phyloP scores from a whole-genome alignment of 2,113 vertebrate genomes.

The Phrynocephalus versicolor region DNA sequence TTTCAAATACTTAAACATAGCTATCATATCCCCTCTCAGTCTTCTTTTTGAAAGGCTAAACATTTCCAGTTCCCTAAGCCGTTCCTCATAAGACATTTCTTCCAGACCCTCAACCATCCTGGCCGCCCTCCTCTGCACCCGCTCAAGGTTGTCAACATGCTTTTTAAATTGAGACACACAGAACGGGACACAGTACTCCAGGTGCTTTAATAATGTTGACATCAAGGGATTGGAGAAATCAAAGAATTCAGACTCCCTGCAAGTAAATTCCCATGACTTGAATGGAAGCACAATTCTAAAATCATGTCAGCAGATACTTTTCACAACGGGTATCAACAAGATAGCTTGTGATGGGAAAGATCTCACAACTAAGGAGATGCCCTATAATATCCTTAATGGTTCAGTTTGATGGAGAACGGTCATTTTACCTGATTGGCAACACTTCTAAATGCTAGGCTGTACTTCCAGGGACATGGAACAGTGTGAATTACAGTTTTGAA shows the following conservation, averaged over 20 bases:
- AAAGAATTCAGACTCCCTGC: slow-evolving; percentile 34
- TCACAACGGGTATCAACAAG: not conserved
- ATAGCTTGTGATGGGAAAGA: not conserved
- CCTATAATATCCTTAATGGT: not conserved
- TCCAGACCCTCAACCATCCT: too few relatives aligned
- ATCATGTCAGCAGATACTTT: slow-evolving; percentile 7
- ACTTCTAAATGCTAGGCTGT: not conserved
- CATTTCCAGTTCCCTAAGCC: too few relatives aligned
- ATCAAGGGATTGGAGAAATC: slow-evolving; percentile 21
- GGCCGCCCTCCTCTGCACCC: too few relatives aligned
- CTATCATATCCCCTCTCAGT: too few relatives aligned
- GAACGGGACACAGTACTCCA: too few relatives aligned
- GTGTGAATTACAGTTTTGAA: not conserved
- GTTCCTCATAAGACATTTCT: too few relatives aligned
- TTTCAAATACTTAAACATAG: too few relatives aligned
- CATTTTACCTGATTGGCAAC: not conserved
- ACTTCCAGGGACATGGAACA: not conserved
- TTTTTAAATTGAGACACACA: too few relatives aligned
- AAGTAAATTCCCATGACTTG: slow-evolving; percentile 30
- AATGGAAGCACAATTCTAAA: not conserved
- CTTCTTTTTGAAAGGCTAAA: too few relatives aligned
- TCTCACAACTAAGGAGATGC: not conserved
- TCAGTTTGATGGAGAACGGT: not conserved
- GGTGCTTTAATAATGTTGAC: slow-evolving; percentile 13
- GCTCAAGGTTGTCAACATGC: too few relatives aligned